phyloP scores from a whole-genome alignment of 1,140 invertebrate species.

The Temnothorax longispinosus region DNA sequence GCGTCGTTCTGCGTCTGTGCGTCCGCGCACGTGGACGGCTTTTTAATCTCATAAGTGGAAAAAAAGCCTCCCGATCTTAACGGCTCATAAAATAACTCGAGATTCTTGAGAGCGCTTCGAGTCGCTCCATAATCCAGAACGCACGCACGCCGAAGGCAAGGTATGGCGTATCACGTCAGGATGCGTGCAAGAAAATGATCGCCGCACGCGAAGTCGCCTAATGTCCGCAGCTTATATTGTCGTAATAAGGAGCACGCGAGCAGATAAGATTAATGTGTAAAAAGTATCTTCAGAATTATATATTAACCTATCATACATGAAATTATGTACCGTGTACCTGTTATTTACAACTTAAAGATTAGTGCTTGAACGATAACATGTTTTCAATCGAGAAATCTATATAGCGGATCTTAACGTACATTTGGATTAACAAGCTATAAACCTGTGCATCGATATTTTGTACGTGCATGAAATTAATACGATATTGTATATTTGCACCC shows the following conservation, averaged over 20 bases:
- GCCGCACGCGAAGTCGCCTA: constrained; percentile 41
- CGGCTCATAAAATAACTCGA: constrained; percentile 38
- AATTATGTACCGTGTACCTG: not conserved
- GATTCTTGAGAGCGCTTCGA: constrained; percentile 37
- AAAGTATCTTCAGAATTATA: constrained; percentile 23
- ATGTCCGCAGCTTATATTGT: constrained; percentile 7
- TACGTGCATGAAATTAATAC: not conserved
- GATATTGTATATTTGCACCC: not conserved
- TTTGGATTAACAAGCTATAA: not conserved
- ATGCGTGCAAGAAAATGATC: constrained; percentile 55
- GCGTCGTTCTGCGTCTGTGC: constrained; percentile 9
- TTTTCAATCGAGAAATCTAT: not conserved
- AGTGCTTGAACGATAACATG: not conserved
- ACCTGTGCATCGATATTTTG: not conserved
- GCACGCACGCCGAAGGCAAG: constrained; percentile 46
- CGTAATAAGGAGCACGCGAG: constrained; percentile 14
- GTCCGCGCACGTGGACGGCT: constrained; percentile 20
- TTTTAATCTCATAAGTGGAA: constrained; percentile 41
- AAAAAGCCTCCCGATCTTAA: constrained; percentile 13
- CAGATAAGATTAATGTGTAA: constrained; percentile 13
- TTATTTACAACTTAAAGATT: not conserved
- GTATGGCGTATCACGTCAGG: constrained; percentile 35
- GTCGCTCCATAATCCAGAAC: constrained; percentile 29
- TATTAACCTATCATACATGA: constrained; percentile 18
- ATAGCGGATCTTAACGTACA: not conserved